Base-by-base conservation (phyloP, 2,888 invertebrate species). In the Graphium colonna region DNA sequence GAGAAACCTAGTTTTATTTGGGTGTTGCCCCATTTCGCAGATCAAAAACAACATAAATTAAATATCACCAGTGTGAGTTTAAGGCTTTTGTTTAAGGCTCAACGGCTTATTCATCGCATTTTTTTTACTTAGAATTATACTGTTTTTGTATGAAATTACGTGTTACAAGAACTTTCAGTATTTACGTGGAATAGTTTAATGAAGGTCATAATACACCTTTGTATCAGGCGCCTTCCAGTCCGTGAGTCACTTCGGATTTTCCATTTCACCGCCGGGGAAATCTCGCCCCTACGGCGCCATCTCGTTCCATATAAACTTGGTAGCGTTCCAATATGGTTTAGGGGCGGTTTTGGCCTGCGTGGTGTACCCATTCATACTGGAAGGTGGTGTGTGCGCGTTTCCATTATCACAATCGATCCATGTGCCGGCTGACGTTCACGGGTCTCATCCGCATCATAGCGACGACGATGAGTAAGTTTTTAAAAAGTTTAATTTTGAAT, bases 361-460 rank as follows among this genome's bases (percentile, higher is more conserved):
- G 21, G 42, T 36, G n/a, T 33, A 16, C 48, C 38, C 48, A 48
- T 48, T 48, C 53, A 53, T 45, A 2, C n/a, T n/a, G 33, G n/a
- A 9, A 10, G 7, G 2, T 26, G 26, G 4, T 5, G 33, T 2
- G n/a, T 33, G 33, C 9, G 9, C n/a, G n/a, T n/a, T n/a, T n/a
- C n/a, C n/a, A n/a, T n/a, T 33, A 7, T 2, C 33, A 33, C 7
- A 2, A 53, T 52, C 12, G 46, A 52, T 52, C 47, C 28, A 64
- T 64, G 64, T 64, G 62, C 47, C 57, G 58, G 47, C 61, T 52
- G 49, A 51, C 57, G 33, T 56, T 52, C 15, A 55, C 59, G 45
- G 56, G 54, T 0, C 31, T 59, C 28, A 13, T 56, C 18, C 36
- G 41, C n/a, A 44, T 52, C 13, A 41, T 59, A 5, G 31, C 58